Percentiles rank a stretch among this genome's conserved stretches.
Evolutionary conservation across 2,888 invertebrate species (phyloP).

Genomic region (Nemurella pictetii): DNA sequence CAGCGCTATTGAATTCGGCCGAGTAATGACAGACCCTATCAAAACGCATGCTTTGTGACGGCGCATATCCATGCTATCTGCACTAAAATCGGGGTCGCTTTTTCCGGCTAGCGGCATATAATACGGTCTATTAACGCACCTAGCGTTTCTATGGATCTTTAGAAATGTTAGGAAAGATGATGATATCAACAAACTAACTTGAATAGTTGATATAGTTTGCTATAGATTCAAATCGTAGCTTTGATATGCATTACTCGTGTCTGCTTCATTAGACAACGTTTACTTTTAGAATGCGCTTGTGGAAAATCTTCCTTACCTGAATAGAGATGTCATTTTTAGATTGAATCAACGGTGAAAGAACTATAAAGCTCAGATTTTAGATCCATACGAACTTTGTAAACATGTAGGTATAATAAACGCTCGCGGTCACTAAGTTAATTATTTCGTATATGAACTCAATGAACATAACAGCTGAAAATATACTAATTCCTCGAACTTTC

Average conservation of each 20-base stretch:
- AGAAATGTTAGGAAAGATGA: neutral
- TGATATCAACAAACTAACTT: slow-evolving; percentile 19
- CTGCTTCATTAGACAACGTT: neutral
- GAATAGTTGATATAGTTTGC: neutral
- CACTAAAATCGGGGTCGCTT: neutral
- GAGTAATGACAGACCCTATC: slow-evolving; percentile 1
- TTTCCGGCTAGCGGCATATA: neutral
- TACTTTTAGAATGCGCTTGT: neutral
- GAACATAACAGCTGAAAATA: neutral
- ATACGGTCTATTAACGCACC: slow-evolving; percentile 12
- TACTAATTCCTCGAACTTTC: too few species aligned
- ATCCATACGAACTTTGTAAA: neutral
- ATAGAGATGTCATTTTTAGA: neutral
- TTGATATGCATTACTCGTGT: neutral
- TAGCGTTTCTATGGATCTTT: neutral
- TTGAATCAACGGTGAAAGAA: neutral
- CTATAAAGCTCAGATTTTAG: neutral
- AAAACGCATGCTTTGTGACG: neutral
- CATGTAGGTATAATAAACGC: neutral
- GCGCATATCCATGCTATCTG: neutral
- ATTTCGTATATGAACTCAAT: neutral
- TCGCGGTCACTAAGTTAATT: neutral
- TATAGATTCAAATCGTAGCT: neutral
- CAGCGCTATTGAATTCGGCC: slow-evolving; percentile 2
- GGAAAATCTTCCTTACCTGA: neutral